Conservation (phyloP, 2,797 vertebrate species). For the Calcarius lapponicus region DNA sequence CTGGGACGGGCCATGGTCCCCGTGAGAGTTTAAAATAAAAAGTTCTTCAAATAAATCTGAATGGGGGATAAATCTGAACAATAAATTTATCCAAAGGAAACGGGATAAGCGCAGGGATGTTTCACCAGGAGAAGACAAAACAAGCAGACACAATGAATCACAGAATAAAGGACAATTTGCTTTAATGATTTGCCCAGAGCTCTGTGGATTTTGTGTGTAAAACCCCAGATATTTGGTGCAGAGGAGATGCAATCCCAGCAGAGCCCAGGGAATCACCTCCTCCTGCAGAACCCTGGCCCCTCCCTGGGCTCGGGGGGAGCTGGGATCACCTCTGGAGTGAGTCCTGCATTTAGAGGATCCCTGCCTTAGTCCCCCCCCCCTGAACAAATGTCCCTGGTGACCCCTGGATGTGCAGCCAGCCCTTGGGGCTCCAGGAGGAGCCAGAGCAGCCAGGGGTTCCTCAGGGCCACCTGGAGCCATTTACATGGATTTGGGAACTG, state of each 20-base stretch:
- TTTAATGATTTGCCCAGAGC: not conserved
- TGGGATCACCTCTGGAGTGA: not conserved
- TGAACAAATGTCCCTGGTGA: not conserved
- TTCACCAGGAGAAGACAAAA: not conserved
- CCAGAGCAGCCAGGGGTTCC: not conserved
- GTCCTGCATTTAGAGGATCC: too few species aligned
- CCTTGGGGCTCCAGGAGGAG: not conserved
- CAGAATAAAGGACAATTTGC: not conserved
- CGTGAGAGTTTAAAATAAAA: not conserved
- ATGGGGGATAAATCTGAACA: not conserved
- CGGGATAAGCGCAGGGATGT: not conserved
- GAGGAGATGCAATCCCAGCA: not conserved
- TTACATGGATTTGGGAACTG: rapidly evolving
- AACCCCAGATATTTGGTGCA: not conserved
- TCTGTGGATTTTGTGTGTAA: not conserved
- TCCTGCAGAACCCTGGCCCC: not conserved
- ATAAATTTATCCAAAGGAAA: not conserved
- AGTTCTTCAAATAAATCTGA: not conserved
- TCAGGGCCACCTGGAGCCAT: not conserved
- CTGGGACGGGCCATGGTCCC: not conserved
- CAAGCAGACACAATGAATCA: not conserved
- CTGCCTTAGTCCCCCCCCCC: too few species aligned
- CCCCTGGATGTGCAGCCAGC: not conserved
- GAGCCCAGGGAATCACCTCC: not conserved
- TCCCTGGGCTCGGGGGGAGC: not conserved